These are phyloP conservation scores for Euleptes europaea DNA, from an alignment of 2,113 vertebrate species.

Conservation along the genomic window DNA sequence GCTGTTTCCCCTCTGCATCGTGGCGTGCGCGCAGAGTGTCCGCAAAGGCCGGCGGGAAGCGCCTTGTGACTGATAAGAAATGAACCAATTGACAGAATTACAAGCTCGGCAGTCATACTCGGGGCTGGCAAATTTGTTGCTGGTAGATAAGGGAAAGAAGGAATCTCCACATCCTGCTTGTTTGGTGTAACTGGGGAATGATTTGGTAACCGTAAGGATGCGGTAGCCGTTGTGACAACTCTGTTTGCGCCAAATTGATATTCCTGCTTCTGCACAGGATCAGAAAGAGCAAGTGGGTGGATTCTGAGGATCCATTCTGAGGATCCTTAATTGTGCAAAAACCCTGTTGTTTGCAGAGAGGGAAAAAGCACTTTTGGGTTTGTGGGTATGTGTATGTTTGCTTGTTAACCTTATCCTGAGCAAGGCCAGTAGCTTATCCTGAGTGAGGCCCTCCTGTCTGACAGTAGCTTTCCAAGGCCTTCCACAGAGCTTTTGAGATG, in stretches of 20 bases:
- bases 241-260: slow-evolving; percentile 4
- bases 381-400: too few species aligned
- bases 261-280: slow-evolving; percentile 15
- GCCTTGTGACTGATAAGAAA: neutral
- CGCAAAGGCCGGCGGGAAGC: neutral
- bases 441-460: too few species aligned
- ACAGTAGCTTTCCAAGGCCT: too few species aligned
- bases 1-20: neutral
- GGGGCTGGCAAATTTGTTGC: neutral
- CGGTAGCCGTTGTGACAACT: slow-evolving; percentile 20
- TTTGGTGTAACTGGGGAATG: neutral
- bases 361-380: too few species aligned
- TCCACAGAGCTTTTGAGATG: too few species aligned
- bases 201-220: neutral
- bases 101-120: neutral
- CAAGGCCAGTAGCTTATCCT: too few species aligned
- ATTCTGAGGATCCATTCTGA: neutral
- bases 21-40: neutral
- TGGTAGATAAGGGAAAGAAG: neutral
- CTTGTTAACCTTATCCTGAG: too few species aligned
- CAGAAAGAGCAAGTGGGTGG: slow-evolving; percentile 1
- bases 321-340: neutral
- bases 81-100: neutral
- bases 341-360: neutral
- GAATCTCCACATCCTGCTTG: neutral